Evolutionary conservation across 2,888 invertebrate genomes (phyloP).

Genomic region (Aspidiotus rigidus): DNA sequence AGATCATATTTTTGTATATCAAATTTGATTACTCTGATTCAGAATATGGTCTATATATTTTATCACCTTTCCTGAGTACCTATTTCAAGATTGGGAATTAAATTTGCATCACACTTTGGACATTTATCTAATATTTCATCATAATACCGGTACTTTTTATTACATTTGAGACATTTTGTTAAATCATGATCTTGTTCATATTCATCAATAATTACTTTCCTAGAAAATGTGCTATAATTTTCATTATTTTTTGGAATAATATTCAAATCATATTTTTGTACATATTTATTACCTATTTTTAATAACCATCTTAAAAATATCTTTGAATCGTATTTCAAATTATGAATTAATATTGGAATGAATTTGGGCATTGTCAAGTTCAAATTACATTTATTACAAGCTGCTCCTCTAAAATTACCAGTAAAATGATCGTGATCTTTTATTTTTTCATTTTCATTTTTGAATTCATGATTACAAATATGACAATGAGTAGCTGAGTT

Average conservation of each 20-base stretch:
- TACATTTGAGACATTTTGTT: slow-evolving; percentile 9
- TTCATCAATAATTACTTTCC: slow-evolving; percentile 3
- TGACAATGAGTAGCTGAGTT: slow-evolving; percentile 15
- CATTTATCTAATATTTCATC: slow-evolving; percentile 16
- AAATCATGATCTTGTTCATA: slow-evolving; percentile 11
- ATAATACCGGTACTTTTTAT: slow-evolving; percentile 10
- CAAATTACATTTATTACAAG: slow-evolving; percentile 41
- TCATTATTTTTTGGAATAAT: slow-evolving; percentile 10
- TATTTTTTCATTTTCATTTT: slow-evolving; percentile 16
- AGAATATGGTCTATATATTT: slow-evolving; percentile 4
- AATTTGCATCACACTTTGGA: slow-evolving; percentile 5
- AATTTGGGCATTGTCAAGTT: slow-evolving; percentile 39
- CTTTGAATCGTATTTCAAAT: slow-evolving; percentile 36
- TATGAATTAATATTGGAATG: slow-evolving; percentile 41
- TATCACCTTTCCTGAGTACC: slow-evolving; percentile 7
- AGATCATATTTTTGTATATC: slow-evolving; percentile 15
- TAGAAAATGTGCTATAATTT: slow-evolving; percentile 13
- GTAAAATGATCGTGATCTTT: slow-evolving; percentile 36
- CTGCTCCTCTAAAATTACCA: slow-evolving; percentile 39
- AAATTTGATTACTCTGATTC: slow-evolving; percentile 4
- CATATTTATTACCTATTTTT: slow-evolving; percentile 4
- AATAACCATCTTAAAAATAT: slow-evolving; percentile 8
- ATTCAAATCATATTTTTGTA: slow-evolving; percentile 6
- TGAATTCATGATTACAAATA: slow-evolving; percentile 11
- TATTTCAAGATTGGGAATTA: slow-evolving; percentile 5